These are phyloP conservation scores for Cassiopea xamachana DNA, from an alignment of 30 jellyfish, hydroid and myxozoan genomes.

Conservation along the genomic window DNA sequence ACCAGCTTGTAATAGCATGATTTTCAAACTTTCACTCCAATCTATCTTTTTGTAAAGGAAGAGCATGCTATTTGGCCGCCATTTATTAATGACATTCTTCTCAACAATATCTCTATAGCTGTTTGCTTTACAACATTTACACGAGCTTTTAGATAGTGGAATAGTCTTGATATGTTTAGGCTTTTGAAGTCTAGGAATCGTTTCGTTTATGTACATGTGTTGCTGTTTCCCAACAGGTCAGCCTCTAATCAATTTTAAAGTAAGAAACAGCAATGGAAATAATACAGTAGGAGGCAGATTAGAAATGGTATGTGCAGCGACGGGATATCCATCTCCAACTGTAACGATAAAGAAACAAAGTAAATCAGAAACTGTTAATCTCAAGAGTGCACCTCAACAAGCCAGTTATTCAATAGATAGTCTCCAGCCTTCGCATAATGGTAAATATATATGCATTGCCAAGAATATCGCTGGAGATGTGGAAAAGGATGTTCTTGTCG, in stretches of 20 bases:
- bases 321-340: constrained; percentile 38
- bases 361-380: not conserved
- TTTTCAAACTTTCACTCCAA: no score
- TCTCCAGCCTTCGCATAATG: constrained; percentile 24
- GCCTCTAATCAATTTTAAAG: constrained; percentile 37
- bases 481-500: constrained; percentile 21
- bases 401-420: not conserved
- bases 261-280: constrained; percentile 45
- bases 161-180: no score
- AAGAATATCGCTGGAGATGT: constrained; percentile 43
- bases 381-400: not conserved
- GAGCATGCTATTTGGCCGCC: no score
- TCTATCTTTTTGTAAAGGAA: no score
- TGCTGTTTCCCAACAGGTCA: constrained; percentile 55
- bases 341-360: constrained; percentile 19
- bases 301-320: constrained; percentile 48
- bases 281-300: constrained; percentile 37
- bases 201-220: not conserved
- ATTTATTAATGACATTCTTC: no score
- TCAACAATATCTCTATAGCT: no score
- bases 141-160: no score
- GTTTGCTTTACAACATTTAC: no score
- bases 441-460: constrained; percentile 61
- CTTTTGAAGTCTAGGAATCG: no score
- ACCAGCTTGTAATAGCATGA: no score